A percentile compares a stretch with the other conserved stretches of the same genome.
Conservation (phyloP, 2,797 vertebrate genomes). For the Ctenopoma multispine region DNA sequence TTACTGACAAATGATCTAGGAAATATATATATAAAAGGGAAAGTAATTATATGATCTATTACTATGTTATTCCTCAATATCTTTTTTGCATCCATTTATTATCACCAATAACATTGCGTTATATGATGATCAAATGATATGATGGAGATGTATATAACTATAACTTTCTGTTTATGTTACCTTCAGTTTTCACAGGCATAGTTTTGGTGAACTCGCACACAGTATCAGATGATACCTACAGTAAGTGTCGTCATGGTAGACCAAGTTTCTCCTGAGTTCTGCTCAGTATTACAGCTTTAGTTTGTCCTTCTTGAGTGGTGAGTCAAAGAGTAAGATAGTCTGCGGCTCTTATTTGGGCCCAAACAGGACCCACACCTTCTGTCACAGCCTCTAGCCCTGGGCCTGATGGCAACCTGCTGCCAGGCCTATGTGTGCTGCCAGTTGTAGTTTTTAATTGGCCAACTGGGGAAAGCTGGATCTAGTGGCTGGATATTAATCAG, state of each 20-base stretch:
- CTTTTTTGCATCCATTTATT: background rate
- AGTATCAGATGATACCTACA: background rate
- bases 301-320: constrained; percentile 84
- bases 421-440: constrained; percentile 93
- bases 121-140: background rate
- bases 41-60: background rate
- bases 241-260: constrained; percentile 40
- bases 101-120: background rate
- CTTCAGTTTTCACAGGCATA: constrained; percentile 4
- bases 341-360: constrained; percentile 70
- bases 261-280: constrained; percentile 62
- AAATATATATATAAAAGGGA: background rate
- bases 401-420: constrained; percentile 95
- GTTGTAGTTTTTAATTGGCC: constrained; percentile 99
- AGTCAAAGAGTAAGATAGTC: constrained; percentile 78
- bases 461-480: constrained; percentile 99
- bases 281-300: constrained; percentile 70
- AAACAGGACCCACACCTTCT: constrained; percentile 89
- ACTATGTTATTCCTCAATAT: background rate
- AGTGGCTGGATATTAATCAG: constrained; percentile 99
- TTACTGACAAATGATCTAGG: background rate
- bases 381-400: constrained; percentile 93
- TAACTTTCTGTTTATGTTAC: background rate
- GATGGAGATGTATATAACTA: background rate
- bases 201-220: background rate